Evolutionary conservation across 2,113 vertebrate species (phyloP), one percentile per base, ranked within the genome.

Genomic region (Coptodon rendalli): DNA sequence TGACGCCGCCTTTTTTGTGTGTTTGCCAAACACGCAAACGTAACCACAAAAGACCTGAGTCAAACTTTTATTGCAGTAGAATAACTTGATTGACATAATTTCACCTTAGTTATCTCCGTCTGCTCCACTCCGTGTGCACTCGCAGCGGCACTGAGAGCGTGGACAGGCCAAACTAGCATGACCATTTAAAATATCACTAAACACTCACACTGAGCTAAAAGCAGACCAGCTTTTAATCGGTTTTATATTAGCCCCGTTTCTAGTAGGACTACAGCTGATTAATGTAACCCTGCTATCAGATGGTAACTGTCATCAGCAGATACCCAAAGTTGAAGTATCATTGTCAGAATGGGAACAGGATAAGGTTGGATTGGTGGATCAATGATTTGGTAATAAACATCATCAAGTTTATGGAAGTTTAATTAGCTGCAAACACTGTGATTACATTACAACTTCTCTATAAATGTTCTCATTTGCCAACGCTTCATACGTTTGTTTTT

Each of bases 361-460:
- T 10, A 27, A 0, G 13, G 13, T 43, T 43, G 66, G 66, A 29
- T 0, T 11, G 1, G 71, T 73, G 0, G 40, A 73, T 73, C 40
- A 24, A 2, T 73, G 40, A 73, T 17, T 10, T 48, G 2, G 22
- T 29, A 24, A 19, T 9, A 11, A 29, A 2, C 7, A 13, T 14
- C 31, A 73, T 76, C 9, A 3, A 29, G 24, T 19, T 17, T 5
- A 76, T 11, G 24, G 24, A 76, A 48, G 43, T 29, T 11, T 7
- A 27, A 48, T 48, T 17, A 7, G 14, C 40, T 29, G 24, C 10
- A 48, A 48, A 76, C 22, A 73, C 38, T 16, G 66, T 45, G 71
- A 50, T 48, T 29, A 38, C 61, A 13, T 66, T 66, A 66, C 31
- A 66, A 66, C 34, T 66, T 66, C 61, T 38, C 61, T 38, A 38